phyloP scores from a whole-genome alignment of 2,888 invertebrate genomes.

The Arrhopalites spinosus region DNA sequence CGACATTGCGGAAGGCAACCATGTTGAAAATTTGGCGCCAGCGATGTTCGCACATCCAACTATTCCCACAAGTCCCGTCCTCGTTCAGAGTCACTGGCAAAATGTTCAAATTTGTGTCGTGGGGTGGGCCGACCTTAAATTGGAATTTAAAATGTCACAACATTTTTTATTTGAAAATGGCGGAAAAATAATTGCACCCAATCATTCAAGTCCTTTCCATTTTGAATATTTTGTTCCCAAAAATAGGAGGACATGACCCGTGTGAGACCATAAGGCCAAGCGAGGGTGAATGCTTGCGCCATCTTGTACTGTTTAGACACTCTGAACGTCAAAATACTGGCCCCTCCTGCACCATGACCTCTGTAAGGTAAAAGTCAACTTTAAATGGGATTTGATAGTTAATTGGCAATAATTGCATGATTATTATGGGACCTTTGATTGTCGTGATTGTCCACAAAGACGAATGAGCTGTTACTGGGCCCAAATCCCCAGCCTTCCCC shows the following conservation, averaged over 20 bases:
- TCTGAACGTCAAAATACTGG: constrained; percentile 54
- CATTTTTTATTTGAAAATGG: background rate
- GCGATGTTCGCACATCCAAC: constrained; percentile 61
- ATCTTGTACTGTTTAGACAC: constrained; percentile 59
- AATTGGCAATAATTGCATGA: too few species aligned
- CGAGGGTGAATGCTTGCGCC: constrained; percentile 85
- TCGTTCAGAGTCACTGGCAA: constrained; percentile 59
- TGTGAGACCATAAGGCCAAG: constrained; percentile 79
- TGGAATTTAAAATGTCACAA: too few species aligned
- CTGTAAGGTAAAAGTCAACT: constrained; percentile 58
- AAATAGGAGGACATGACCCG: constrained; percentile 70
- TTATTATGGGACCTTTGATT: constrained; percentile 68
- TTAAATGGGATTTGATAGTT: background rate
- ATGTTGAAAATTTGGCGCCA: constrained; percentile 70
- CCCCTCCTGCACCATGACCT: constrained; percentile 45
- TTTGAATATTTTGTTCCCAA: constrained; percentile 64
- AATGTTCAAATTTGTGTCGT: constrained; percentile 59
- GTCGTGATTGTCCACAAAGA: constrained; percentile 90
- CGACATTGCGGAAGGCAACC: constrained; percentile 76
- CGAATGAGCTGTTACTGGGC: constrained; percentile 66
- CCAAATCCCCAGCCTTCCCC: constrained; percentile 73
- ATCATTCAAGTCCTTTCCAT: constrained; percentile 49
- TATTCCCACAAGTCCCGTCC: constrained; percentile 58
- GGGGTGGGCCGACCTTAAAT: constrained; percentile 56
- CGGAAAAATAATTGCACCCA: constrained; percentile 53